Percentiles rank a stretch among this genome's conserved stretches.
Conservation (phyloP, 2,888 invertebrate species). For the Emmelina monodactyla region DNA sequence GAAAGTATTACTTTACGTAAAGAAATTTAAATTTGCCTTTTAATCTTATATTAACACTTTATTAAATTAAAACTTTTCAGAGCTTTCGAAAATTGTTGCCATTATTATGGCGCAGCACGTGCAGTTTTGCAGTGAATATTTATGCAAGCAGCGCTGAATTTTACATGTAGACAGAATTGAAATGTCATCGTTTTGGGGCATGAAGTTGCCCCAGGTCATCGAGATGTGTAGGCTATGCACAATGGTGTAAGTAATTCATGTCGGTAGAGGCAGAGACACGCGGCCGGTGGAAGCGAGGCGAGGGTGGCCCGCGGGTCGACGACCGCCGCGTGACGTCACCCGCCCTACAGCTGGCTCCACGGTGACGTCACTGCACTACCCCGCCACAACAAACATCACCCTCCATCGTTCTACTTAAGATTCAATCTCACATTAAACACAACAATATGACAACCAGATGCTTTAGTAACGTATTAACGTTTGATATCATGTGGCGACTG, state of each 20-base stretch:
- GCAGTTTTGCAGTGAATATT: too few relatives aligned
- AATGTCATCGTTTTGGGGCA: conserved; percentile 23
- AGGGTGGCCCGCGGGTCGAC: conserved; percentile 46
- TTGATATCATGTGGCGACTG: conserved; percentile 42
- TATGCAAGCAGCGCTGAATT: too few relatives aligned
- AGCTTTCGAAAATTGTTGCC: too few relatives aligned
- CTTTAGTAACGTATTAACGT: conserved; percentile 35
- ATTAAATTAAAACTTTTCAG: too few relatives aligned
- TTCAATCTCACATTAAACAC: conserved; percentile 31
- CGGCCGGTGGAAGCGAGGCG: conserved; percentile 22
- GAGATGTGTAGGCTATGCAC: conserved; percentile 24
- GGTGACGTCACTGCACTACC: conserved; percentile 49
- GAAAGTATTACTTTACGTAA: too few relatives aligned
- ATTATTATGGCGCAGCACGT: too few relatives aligned
- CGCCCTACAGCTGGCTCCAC: conserved; percentile 63
- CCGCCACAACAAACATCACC: conserved; percentile 36
- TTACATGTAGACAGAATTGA: conserved; percentile 9
- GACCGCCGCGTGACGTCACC: conserved; percentile 56
- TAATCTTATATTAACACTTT: too few relatives aligned
- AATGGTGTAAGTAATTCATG: conserved; percentile 50
- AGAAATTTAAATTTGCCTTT: too few relatives aligned
- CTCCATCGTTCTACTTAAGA: conserved; percentile 34
- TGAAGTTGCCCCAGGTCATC: conserved; percentile 52
- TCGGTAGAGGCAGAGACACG: conserved; percentile 31
- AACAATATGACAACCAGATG: conserved; percentile 43